These are phyloP conservation scores for Pangasius krempfi DNA, from an alignment of 2,797 vertebrate species.

Conservation along the genomic window DNA sequence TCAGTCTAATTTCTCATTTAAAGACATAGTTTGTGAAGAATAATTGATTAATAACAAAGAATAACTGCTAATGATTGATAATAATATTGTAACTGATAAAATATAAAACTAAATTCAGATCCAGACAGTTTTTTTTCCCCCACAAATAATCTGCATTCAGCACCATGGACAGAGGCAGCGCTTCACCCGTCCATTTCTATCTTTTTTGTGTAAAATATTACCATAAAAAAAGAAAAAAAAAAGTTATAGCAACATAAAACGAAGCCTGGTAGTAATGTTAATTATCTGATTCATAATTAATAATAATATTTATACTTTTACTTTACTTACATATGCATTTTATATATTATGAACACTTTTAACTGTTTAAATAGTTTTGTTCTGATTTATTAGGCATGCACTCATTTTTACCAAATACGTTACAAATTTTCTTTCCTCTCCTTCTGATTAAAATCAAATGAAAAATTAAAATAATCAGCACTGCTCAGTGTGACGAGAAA, in stretches of 20 bases:
- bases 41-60: no score
- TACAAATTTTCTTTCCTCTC: not conserved
- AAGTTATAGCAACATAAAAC: not conserved
- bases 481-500: not conserved
- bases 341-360: not conserved
- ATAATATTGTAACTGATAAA: not conserved
- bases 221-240: not conserved
- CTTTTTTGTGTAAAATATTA: not conserved
- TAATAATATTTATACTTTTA: not conserved
- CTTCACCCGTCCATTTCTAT: not conserved
- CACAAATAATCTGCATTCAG: not conserved
- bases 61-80: not conserved
- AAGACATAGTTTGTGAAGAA: not conserved
- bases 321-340: not conserved
- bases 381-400: not conserved
- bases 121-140: not conserved
- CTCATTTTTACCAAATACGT: not conserved
- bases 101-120: not conserved
- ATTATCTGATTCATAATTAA: not conserved
- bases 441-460: no score
- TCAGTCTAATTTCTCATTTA: not conserved
- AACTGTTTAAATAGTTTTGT: no score
- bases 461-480: not conserved
- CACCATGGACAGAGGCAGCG: slow-evolving; percentile 3
- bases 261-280: not conserved